phyloP scores from a whole-genome alignment of 2,797 vertebrate species.

The Podargus strigoides region DNA sequence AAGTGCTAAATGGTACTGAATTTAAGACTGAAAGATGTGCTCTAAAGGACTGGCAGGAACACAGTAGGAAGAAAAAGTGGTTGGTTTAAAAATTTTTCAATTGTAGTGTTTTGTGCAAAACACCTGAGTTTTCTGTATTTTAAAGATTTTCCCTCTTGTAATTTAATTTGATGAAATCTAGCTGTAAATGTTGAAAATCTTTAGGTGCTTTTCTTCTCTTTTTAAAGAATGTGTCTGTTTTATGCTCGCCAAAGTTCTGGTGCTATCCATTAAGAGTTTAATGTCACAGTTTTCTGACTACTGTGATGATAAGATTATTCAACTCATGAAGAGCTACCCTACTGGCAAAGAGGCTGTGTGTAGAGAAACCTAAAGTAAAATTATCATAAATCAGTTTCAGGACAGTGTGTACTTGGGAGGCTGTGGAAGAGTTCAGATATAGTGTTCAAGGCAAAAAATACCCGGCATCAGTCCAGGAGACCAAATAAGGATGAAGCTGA shows the following conservation, averaged over 20 bases:
- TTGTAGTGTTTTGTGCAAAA: background rate
- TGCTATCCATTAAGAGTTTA: background rate
- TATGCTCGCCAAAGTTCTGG: background rate
- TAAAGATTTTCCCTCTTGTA: background rate
- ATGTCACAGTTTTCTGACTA: background rate
- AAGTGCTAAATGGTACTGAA: background rate
- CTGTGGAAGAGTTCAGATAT: background rate
- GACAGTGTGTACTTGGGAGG: background rate
- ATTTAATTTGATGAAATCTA: background rate
- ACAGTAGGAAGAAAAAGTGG: background rate
- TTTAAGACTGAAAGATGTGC: background rate
- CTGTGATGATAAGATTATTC: background rate
- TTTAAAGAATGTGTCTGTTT: background rate
- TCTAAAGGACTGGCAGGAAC: background rate
- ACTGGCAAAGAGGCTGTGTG: background rate
- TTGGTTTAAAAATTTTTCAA: background rate
- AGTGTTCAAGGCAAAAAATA: background rate
- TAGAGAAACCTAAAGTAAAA: background rate
- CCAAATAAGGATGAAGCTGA: background rate
- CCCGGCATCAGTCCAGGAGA: background rate
- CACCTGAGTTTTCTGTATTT: background rate
- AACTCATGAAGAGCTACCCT: background rate
- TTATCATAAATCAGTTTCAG: background rate
- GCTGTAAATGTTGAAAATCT: background rate
- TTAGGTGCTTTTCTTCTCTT: background rate